phyloP scores from a whole-genome alignment of 2,888 invertebrate genomes.

The Hofmannophila pseudospretella region DNA sequence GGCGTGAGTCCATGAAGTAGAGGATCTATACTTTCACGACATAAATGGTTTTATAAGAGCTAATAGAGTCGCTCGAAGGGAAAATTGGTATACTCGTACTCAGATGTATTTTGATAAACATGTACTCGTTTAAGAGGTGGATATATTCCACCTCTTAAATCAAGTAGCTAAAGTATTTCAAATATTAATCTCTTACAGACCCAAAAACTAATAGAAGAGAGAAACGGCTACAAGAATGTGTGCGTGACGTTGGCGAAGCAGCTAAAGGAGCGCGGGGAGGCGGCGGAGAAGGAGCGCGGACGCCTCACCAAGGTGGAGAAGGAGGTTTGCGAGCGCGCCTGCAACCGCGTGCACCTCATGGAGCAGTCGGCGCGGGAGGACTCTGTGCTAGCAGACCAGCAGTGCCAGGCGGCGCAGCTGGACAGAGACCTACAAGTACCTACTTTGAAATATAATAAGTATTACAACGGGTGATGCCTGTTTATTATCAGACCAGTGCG shows the following conservation, averaged over 20 bases:
- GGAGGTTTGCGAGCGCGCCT: slow-evolving; percentile 38
- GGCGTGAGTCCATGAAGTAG: no score
- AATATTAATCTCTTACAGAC: slow-evolving; percentile 39
- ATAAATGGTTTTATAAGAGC: no score
- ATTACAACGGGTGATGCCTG: no score
- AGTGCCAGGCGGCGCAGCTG: slow-evolving; percentile 42
- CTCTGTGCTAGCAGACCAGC: slow-evolving; percentile 36
- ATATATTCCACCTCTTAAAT: no score
- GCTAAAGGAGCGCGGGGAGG: slow-evolving; percentile 27
- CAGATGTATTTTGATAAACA: no score
- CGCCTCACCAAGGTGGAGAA: slow-evolving; percentile 34
- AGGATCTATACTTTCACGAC: no score
- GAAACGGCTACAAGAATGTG: slow-evolving; percentile 34
- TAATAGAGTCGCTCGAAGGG: no score
- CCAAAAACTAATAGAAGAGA: slow-evolving; percentile 40
- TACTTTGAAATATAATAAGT: not conserved
- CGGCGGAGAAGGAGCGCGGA: slow-evolving; percentile 31
- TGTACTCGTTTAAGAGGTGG: no score
- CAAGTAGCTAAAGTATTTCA: no score
- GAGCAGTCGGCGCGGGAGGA: slow-evolving; percentile 41
- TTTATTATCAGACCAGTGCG: no score
- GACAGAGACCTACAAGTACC: slow-evolving; percentile 50
- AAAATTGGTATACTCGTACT: no score
- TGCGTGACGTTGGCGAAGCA: slow-evolving; percentile 27
- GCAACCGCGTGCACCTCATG: slow-evolving; percentile 30